Percentiles rank a stretch among this genome's conserved stretches.
Evolutionary conservation across 2,797 vertebrate genomes (phyloP).

Genomic region (Enteromius radiatus): DNA sequence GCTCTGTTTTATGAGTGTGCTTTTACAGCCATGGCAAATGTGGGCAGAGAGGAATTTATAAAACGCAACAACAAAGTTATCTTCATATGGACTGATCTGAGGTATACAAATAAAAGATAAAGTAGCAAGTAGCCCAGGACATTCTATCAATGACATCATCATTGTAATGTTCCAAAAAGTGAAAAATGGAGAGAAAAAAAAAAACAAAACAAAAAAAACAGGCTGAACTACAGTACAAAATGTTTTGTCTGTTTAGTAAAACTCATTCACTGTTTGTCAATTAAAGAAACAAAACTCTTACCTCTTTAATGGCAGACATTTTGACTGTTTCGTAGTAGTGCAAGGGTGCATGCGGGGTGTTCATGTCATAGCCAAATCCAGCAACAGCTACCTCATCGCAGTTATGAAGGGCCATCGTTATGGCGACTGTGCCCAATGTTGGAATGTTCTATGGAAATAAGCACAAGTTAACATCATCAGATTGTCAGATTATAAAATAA

Average conservation of each 20-base stretch:
- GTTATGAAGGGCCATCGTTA: conserved; percentile 98
- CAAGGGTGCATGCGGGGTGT: conserved; percentile 88
- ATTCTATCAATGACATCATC: conserved; percentile 17
- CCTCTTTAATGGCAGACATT: conserved; percentile 99
- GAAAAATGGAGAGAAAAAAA: conserved; percentile 38
- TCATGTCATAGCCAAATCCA: conserved; percentile 98
- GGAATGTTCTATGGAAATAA: conserved; percentile 89
- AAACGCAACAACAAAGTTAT: conserved; percentile 41
- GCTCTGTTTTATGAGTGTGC: conserved; percentile 19
- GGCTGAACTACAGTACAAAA: conserved; percentile 59
- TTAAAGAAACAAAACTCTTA: conserved; percentile 57
- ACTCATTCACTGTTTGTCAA: neutral
- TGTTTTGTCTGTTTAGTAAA: neutral
- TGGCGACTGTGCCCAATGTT: conserved; percentile 94
- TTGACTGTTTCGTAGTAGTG: conserved; percentile 97
- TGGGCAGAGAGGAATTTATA: conserved; percentile 28
- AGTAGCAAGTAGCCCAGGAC: neutral
- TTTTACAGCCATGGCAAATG: conserved; percentile 41
- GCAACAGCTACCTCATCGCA: conserved; percentile 98
- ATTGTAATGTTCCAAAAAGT: conserved; percentile 26
- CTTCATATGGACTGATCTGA: conserved; percentile 26
- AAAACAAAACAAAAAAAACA: conserved; percentile 68
- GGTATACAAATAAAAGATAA: neutral
- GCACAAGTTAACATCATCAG: neutral
- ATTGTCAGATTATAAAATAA: neutral